Conservation (phyloP, 2,113 vertebrate genomes). For the Dryoscopus gambensis region DNA sequence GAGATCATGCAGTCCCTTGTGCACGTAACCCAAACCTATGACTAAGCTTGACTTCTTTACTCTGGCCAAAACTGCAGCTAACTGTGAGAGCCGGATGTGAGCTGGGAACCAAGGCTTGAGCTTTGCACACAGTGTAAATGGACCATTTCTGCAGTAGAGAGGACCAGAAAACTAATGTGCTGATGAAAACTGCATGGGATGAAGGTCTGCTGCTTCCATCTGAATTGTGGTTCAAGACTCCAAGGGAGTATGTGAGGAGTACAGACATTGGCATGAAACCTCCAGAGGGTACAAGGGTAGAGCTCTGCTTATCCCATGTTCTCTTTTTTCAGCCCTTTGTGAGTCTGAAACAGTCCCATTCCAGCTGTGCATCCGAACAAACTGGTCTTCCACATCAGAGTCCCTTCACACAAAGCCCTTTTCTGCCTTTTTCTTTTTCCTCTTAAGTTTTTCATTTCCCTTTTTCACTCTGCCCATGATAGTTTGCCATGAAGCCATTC, state of each 20-base stretch:
- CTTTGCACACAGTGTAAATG: not conserved
- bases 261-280: not conserved
- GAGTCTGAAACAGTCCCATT: not conserved
- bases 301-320: not conserved
- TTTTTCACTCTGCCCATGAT: not conserved
- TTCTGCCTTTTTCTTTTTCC: not conserved
- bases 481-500: not conserved
- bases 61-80: not conserved
- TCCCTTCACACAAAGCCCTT: not conserved
- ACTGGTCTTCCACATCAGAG: not conserved
- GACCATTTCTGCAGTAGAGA: not conserved
- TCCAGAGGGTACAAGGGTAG: not conserved
- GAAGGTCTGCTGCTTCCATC: not conserved
- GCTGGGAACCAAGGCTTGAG: not conserved
- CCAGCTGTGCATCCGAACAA: not conserved
- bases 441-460: not conserved
- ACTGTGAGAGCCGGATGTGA: not conserved
- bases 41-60: not conserved
- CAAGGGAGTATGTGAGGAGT: not conserved
- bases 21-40: not conserved
- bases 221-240: not conserved
- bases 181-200: not conserved
- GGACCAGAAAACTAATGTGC: not conserved
- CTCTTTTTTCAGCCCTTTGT: not conserved
- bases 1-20: not conserved